Evolutionary conservation across 2,797 vertebrate genomes (phyloP), one percentile per base, ranked within the genome.

Genomic region (Cynodonichthys magdalenae): DNA sequence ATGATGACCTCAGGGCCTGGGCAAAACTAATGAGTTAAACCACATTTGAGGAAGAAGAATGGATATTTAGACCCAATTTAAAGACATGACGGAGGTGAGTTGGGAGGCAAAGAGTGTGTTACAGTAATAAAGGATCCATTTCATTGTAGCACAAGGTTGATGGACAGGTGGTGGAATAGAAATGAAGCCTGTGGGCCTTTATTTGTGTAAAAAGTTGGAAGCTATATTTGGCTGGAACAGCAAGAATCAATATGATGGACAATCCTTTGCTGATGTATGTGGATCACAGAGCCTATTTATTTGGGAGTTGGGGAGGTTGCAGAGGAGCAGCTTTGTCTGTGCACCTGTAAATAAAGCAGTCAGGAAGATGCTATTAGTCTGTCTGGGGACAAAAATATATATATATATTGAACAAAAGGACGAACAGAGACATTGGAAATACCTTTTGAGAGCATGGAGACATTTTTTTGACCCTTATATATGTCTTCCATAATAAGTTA

Each of bases 111-210:
- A 50, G 19, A 29, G 50, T 19, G 34, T 4, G 15, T 52, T 31
- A 57, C 15, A 20, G 20, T 14, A 24, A 53, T 36, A 15, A 49
- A 24, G 17, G 36, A 70, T 34, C 15, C 5, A 19, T 15, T 53
- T 42, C n/a, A 10, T 18, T 36, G 28, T 44, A 44, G 28, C 36
- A 45, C 3, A 28, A 15, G 28, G 44, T 9, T 44, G 42, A 58
- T n/a, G 6, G 63, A 63, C 59, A 58, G 53, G 49, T 12, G 6
- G 31, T 53, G 49, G 50, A 74, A 74, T 49, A 56, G 15, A 48
- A 73, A 42, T 66, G 48, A 70, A 53, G 48, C 48, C 20, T 48
- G 7, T 46, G 27, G 3, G 10, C 49, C 15, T 62, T 31, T 31
- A 19, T 55, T 39, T 18, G 0, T 50, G 36, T 47, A 18, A 41